These are phyloP conservation scores for Morone chrysops DNA, from an alignment of 2,113 vertebrate species.

Conservation along the genomic window DNA sequence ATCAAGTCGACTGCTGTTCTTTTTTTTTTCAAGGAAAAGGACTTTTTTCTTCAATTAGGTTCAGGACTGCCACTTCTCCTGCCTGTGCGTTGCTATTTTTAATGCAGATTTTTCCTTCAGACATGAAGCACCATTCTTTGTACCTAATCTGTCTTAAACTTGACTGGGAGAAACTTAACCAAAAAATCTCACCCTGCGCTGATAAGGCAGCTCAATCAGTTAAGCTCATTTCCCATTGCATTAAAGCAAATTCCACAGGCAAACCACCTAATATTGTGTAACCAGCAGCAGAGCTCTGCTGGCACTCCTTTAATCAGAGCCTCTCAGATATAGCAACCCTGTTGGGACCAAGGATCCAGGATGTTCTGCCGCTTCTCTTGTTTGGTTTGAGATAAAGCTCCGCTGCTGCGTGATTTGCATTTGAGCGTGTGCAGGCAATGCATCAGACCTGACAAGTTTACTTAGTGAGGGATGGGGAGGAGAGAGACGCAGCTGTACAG, in stretches of 20 bases:
- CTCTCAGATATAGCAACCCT: constrained; percentile 51
- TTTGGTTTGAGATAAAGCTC: constrained; percentile 72
- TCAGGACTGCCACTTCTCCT: neutral
- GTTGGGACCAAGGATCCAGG: constrained; percentile 46
- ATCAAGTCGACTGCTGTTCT: neutral
- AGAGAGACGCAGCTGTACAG: neutral
- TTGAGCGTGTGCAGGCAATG: constrained; percentile 56
- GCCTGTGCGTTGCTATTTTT: neutral
- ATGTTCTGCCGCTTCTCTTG: constrained; percentile 61
- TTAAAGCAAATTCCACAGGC: constrained; percentile 46
- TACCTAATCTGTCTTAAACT: constrained; percentile 17
- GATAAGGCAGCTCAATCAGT: constrained; percentile 35
- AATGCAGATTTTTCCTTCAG: neutral
- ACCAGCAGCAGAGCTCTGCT: constrained; percentile 37
- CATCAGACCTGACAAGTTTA: constrained; percentile 77
- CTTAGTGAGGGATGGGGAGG: constrained; percentile 25
- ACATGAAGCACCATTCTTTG: neutral
- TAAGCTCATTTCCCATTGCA: constrained; percentile 42
- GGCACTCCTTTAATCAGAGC: constrained; percentile 57
- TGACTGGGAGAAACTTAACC: constrained; percentile 22
- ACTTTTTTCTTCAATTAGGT: neutral
- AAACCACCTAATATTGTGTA: constrained; percentile 43
- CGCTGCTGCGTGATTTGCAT: constrained; percentile 68
- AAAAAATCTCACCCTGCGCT: constrained; percentile 19
- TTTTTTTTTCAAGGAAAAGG: neutral